A percentile compares a stretch with the other conserved stretches of the same genome.
Evolutionary conservation across 2,888 invertebrate species (phyloP).

Genomic region (Rhogogaster chlorosoma): DNA sequence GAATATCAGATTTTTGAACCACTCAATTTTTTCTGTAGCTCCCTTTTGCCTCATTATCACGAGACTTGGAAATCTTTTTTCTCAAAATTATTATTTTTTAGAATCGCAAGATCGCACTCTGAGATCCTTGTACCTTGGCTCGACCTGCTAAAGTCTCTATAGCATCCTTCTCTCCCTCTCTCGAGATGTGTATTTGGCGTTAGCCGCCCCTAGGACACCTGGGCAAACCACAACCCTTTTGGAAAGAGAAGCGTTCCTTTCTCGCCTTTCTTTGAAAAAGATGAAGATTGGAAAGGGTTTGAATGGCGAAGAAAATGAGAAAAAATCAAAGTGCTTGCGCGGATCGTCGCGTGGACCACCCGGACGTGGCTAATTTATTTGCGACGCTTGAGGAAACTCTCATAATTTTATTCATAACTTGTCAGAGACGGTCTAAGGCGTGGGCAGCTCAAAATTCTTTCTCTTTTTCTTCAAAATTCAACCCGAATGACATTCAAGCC

Average conservation of each 20-base stretch:
- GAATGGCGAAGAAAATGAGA: conserved; percentile 18
- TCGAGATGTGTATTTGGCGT: background rate
- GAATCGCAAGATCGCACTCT: background rate
- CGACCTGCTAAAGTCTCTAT: background rate
- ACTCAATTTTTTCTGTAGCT: background rate
- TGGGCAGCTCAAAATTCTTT: background rate
- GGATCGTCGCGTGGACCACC: conserved; percentile 21
- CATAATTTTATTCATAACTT: conserved; percentile 24
- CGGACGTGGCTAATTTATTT: conserved; percentile 40
- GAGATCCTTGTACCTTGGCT: background rate
- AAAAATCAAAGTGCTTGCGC: background rate
- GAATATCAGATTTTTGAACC: background rate
- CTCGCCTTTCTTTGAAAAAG: background rate
- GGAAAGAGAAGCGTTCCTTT: background rate
- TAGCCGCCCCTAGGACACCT: conserved; percentile 4
- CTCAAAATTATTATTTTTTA: background rate
- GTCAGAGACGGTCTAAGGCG: background rate
- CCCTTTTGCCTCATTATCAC: background rate
- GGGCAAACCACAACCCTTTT: conserved; percentile 46
- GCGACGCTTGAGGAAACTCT: conserved; percentile 25
- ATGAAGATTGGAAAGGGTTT: background rate
- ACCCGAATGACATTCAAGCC: background rate
- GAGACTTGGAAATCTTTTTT: background rate
- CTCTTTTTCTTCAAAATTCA: background rate
- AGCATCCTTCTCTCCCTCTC: background rate